Percentiles rank a stretch among this genome's conserved stretches.
phyloP scores from a whole-genome alignment of 2,113 vertebrate genomes.

The Amphiprion percula region DNA sequence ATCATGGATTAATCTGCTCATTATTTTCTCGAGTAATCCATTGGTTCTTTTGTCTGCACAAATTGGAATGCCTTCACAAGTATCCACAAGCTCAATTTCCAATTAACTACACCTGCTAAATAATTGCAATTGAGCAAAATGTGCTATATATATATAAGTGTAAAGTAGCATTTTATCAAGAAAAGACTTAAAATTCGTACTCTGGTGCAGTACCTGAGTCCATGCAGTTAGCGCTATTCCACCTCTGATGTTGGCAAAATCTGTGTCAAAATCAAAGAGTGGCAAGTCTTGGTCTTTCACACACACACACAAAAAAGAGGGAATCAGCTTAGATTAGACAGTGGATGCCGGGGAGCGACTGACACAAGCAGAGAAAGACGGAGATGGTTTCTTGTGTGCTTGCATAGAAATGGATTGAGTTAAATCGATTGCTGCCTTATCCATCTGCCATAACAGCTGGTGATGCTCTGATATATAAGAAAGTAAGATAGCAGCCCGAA shows the following conservation, averaged over 20 bases:
- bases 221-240: not conserved
- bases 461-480: constrained; percentile 41
- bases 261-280: constrained; percentile 45
- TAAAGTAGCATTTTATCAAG: not conserved
- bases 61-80: too few relatives aligned
- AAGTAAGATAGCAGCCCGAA: constrained; percentile 29
- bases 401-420: constrained; percentile 64
- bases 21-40: too few relatives aligned
- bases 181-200: not conserved
- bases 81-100: too few relatives aligned
- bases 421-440: constrained; percentile 54
- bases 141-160: too few relatives aligned
- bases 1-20: too few relatives aligned
- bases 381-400: constrained; percentile 27
- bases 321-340: constrained; percentile 34
- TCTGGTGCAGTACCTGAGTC: not conserved
- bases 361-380: constrained; percentile 7
- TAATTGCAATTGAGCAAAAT: too few relatives aligned
- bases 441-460: constrained; percentile 74
- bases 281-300: not conserved
- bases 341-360: not conserved
- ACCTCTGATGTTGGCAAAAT: constrained; percentile 16
- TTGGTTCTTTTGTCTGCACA: too few relatives aligned
- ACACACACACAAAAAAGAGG: not conserved
- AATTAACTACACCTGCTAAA: too few relatives aligned